Conservation (phyloP, 2,888 invertebrate species). For the Polydrusus tereticollis region DNA sequence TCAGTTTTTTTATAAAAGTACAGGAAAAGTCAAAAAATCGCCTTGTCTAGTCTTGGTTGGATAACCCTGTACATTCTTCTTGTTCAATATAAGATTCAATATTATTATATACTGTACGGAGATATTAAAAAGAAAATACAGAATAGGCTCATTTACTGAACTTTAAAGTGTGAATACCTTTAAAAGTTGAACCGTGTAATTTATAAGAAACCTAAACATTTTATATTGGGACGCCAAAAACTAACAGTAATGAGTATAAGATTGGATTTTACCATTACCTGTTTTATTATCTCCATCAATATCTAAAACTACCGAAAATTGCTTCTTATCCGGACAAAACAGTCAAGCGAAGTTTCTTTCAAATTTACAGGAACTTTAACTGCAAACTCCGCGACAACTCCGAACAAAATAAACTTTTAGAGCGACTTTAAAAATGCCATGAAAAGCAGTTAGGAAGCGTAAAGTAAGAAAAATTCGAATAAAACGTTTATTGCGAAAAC, state of each 20-base stretch:
- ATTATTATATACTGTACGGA: too few relatives aligned
- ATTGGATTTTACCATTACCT: background rate
- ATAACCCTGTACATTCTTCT: too few relatives aligned
- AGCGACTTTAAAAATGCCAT: constrained; percentile 17
- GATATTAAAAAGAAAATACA: too few relatives aligned
- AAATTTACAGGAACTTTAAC: constrained; percentile 20
- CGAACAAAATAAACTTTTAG: constrained; percentile 13
- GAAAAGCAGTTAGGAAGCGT: constrained; percentile 28
- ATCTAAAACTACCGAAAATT: constrained; percentile 14
- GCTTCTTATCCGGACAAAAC: constrained; percentile 8
- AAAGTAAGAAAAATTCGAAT: constrained; percentile 27
- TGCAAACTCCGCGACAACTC: constrained; percentile 6
- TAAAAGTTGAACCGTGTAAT: too few relatives aligned
- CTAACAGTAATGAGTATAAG: too few relatives aligned
- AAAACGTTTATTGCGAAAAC: constrained; percentile 29
- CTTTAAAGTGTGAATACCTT: too few relatives aligned
- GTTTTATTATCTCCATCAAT: background rate
- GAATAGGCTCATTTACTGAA: too few relatives aligned
- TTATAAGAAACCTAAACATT: too few relatives aligned
- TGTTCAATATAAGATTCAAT: too few relatives aligned
- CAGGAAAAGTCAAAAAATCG: too few relatives aligned
- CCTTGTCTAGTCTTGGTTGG: too few relatives aligned
- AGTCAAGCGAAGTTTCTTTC: constrained; percentile 8
- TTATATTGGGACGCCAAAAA: background rate
- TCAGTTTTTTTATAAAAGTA: too few relatives aligned